Conservation (phyloP, 1,140 invertebrate genomes). For the Acromyrmex heyeri region DNA sequence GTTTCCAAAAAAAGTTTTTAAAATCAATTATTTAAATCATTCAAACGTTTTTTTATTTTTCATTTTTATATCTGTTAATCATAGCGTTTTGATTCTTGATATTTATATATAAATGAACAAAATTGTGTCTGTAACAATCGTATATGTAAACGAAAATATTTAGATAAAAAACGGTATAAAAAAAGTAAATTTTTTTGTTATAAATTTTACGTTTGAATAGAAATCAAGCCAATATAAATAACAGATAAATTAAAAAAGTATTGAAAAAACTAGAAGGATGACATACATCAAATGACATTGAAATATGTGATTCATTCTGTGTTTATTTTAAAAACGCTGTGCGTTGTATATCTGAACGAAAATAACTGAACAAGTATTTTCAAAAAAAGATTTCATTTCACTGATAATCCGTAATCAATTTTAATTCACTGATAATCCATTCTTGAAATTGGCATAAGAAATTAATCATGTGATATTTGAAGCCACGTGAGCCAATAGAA, state of each 20-base stretch:
- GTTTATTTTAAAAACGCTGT: conserved; percentile 16
- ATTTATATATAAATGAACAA: neutral
- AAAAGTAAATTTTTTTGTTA: neutral
- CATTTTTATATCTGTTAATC: conserved; percentile 9
- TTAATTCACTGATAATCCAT: neutral
- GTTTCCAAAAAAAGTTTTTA: neutral
- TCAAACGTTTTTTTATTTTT: neutral
- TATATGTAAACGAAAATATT: neutral
- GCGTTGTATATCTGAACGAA: neutral
- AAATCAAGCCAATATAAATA: conserved; percentile 4
- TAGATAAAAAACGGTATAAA: neutral
- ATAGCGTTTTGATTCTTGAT: neutral
- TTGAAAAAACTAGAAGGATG: neutral
- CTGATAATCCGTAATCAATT: neutral
- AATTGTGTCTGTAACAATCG: conserved; percentile 8
- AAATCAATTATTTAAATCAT: conserved; percentile 6
- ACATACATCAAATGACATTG: neutral
- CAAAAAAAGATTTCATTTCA: neutral
- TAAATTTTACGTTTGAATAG: conserved; percentile 2
- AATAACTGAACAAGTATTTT: neutral
- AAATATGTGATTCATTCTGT: neutral
- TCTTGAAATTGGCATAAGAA: neutral
- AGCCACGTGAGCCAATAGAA: neutral
- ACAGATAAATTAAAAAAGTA: neutral
- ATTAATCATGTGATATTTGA: neutral